Percentiles rank a stretch among this genome's conserved stretches.
These are phyloP conservation scores for Operophtera brumata DNA, from an alignment of 2,888 invertebrate species.

Conservation along the genomic window DNA sequence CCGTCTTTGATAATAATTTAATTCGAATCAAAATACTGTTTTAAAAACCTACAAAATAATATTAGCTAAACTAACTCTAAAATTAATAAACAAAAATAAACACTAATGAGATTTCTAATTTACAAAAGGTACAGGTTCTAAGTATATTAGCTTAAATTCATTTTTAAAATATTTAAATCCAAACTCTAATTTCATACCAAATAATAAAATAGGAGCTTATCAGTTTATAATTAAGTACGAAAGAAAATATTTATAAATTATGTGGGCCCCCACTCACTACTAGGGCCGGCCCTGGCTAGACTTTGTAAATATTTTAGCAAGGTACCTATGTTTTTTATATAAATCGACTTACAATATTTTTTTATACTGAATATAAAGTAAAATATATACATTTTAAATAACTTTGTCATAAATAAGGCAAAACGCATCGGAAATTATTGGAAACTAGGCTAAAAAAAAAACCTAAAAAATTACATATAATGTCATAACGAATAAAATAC, in stretches of 20 bases:
- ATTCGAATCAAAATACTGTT: background rate
- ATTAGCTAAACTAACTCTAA: background rate
- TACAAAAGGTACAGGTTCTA: slow-evolving; percentile 22
- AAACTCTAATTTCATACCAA: background rate
- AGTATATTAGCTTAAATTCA: slow-evolving; percentile 14
- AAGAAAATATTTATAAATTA: too few relatives aligned
- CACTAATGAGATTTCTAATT: slow-evolving; percentile 31
- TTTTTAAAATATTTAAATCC: background rate
- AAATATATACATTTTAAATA: background rate
- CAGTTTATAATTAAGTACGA: too few relatives aligned
- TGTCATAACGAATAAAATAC: background rate
- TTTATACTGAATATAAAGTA: background rate
- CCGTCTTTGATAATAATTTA: slow-evolving; percentile 13
- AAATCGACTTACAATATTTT: background rate
- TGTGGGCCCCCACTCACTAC: too few relatives aligned
- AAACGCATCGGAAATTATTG: background rate
- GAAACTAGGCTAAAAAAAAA: too few relatives aligned
- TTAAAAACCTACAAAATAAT: background rate
- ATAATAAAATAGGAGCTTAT: background rate
- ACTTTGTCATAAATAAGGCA: background rate
- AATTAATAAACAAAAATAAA: slow-evolving; percentile 5
- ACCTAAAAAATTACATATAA: too few relatives aligned
- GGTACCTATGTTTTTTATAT: too few relatives aligned
- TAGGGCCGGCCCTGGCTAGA: too few relatives aligned
- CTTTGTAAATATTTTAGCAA: too few relatives aligned